Conservation (phyloP, 2,888 invertebrate species). For the Archips crataeganus region DNA sequence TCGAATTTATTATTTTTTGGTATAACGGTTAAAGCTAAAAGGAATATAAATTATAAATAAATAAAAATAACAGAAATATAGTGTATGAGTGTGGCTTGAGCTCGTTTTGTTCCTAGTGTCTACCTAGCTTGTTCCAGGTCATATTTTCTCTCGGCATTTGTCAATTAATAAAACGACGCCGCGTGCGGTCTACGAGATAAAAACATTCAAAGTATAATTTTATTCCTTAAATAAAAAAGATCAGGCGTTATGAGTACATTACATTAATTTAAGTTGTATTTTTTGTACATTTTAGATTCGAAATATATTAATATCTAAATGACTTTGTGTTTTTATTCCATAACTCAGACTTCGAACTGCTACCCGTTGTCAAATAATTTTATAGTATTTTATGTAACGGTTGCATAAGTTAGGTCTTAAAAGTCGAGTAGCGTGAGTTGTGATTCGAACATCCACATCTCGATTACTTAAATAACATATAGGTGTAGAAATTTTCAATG, state of each 20-base stretch:
- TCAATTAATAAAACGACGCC: constrained; percentile 77
- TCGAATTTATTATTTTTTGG: constrained; percentile 79
- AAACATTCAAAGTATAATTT: constrained; percentile 65
- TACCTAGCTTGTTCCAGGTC: constrained; percentile 69
- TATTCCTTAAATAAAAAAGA: constrained; percentile 71
- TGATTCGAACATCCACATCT: too few species aligned
- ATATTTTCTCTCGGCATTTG: constrained; percentile 70
- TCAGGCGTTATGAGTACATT: constrained; percentile 87
- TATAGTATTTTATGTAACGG: too few species aligned
- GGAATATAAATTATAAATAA: constrained; percentile 51
- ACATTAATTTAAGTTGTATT: constrained; percentile 89
- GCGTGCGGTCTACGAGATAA: constrained; percentile 64
- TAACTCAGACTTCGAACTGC: neutral
- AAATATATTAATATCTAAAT: constrained; percentile 89
- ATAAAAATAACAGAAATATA: constrained; percentile 57
- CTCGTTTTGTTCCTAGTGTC: constrained; percentile 76
- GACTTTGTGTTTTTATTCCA: constrained; percentile 53
- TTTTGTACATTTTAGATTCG: constrained; percentile 92
- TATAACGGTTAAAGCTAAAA: constrained; percentile 58
- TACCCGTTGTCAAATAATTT: too few species aligned
- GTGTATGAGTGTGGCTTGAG: constrained; percentile 63
- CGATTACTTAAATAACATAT: too few species aligned
- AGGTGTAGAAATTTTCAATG: too few species aligned
- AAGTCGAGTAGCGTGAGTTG: too few species aligned
- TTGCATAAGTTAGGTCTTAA: too few species aligned